Percentiles rank a stretch among this genome's conserved stretches.
Conservation (phyloP, 2,113 vertebrate genomes). For the Raja brachyura region DNA sequence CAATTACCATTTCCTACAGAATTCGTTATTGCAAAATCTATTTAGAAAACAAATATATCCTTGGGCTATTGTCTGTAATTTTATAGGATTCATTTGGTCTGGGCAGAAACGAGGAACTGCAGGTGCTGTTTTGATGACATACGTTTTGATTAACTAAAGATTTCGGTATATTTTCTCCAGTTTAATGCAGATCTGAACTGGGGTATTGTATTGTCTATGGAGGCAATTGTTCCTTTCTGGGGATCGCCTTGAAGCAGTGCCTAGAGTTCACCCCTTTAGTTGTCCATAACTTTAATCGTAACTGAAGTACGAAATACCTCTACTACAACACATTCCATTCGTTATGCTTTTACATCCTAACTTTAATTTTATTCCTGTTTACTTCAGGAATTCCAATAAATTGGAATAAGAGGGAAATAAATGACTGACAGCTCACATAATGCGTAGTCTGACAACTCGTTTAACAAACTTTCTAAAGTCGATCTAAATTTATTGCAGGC, state of each 20-base stretch:
- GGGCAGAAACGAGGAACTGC: not conserved
- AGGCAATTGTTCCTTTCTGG: not conserved
- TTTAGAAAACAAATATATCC: not conserved
- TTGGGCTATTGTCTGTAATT: not conserved
- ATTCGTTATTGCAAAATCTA: not conserved
- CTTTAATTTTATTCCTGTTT: not conserved
- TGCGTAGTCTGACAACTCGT: not conserved
- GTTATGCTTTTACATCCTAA: no score
- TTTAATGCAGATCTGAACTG: not conserved
- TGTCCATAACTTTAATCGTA: not conserved
- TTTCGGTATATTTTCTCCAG: not conserved
- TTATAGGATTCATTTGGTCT: not conserved
- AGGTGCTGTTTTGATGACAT: not conserved
- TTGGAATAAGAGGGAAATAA: not conserved
- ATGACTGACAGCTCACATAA: not conserved
- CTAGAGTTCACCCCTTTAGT: not conserved
- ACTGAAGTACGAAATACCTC: not conserved
- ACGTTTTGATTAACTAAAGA: not conserved
- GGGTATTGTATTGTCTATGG: not conserved
- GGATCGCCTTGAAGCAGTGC: not conserved
- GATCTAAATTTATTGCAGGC: not conserved
- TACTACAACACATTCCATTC: no score
- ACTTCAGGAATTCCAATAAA: not conserved
- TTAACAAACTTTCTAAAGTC: not conserved
- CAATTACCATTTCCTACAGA: not conserved